A percentile compares a stretch with the other conserved stretches of the same genome.
phyloP scores from a whole-genome alignment of 1,140 invertebrate species.

The Pseudoatta argentina region DNA sequence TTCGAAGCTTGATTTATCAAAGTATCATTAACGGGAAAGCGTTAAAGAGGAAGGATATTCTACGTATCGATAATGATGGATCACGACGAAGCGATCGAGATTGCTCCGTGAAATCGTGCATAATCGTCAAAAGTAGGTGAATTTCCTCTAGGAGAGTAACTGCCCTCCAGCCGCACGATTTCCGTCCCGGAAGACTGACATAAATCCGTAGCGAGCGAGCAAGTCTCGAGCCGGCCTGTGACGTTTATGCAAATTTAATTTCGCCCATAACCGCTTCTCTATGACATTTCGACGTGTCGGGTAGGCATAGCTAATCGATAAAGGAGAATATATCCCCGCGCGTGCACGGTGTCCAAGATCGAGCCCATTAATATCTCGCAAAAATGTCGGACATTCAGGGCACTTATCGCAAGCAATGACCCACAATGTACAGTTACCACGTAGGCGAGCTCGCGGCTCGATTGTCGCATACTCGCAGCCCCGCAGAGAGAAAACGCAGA shows the following conservation, averaged over 20 bases:
- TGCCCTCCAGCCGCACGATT: constrained; percentile 7
- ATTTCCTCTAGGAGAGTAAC: background rate
- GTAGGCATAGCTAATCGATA: constrained; percentile 53
- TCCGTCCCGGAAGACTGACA: constrained; percentile 44
- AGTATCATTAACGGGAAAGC: constrained; percentile 15
- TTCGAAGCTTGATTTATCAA: background rate
- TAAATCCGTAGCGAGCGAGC: constrained; percentile 41
- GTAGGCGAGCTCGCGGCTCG: constrained; percentile 57
- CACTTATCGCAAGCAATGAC: constrained; percentile 64
- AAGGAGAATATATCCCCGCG: constrained; percentile 17
- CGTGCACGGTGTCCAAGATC: constrained; percentile 6
- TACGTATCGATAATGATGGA: constrained; percentile 20
- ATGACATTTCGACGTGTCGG: constrained; percentile 43
- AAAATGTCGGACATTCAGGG: constrained; percentile 62
- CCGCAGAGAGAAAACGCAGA: constrained; percentile 56
- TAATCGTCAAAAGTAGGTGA: constrained; percentile 48
- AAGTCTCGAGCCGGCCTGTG: background rate
- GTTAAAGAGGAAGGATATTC: constrained; percentile 19
- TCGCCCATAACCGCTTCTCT: constrained; percentile 46
- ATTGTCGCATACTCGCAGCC: constrained; percentile 53
- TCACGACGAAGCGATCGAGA: constrained; percentile 28
- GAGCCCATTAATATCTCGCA: constrained; percentile 52
- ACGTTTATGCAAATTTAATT: constrained; percentile 62
- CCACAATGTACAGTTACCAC: constrained; percentile 62
- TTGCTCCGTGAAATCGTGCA: constrained; percentile 16